Percentiles rank a stretch among this genome's conserved stretches.
Evolutionary conservation across 2,797 vertebrate species (phyloP).

Genomic region (Anguilla anguilla): DNA sequence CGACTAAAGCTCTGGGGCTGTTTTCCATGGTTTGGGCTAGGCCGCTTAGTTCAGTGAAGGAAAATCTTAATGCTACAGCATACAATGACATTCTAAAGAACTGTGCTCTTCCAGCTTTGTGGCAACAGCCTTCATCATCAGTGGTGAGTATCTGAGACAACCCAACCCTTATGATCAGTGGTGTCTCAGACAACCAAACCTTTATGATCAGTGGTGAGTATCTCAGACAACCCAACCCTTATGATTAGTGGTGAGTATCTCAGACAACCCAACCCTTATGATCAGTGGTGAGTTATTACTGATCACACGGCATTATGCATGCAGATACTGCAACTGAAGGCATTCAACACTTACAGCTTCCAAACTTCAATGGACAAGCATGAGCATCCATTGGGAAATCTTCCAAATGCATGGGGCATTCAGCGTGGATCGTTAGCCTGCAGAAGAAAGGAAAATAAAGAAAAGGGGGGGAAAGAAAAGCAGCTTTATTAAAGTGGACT

Average conservation of each 20-base stretch:
- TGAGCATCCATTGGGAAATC: constrained; percentile 96
- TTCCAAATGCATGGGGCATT: constrained; percentile 98
- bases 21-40: too few relatives aligned
- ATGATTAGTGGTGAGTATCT: too few relatives aligned
- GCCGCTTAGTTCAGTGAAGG: too few relatives aligned
- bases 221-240: too few relatives aligned
- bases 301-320: background rate
- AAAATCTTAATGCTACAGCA: too few relatives aligned
- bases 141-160: background rate
- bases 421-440: constrained; percentile 95
- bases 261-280: too few relatives aligned
- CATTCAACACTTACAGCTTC: constrained; percentile 27
- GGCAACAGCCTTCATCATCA: background rate
- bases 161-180: too few relatives aligned
- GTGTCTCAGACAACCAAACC: background rate
- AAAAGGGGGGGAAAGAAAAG: constrained; percentile 16
- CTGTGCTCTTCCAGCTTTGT: too few relatives aligned
- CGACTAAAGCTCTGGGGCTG: too few relatives aligned
- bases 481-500: background rate
- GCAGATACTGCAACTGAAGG: background rate
- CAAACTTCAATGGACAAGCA: constrained; percentile 32
- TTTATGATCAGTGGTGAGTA: too few relatives aligned
- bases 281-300: too few relatives aligned
- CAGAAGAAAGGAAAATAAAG: constrained; percentile 39
- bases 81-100: too few relatives aligned